Percentiles rank a stretch among this genome's conserved stretches.
Conservation (phyloP, 2,888 invertebrate genomes). For the Apodemia duryi region DNA sequence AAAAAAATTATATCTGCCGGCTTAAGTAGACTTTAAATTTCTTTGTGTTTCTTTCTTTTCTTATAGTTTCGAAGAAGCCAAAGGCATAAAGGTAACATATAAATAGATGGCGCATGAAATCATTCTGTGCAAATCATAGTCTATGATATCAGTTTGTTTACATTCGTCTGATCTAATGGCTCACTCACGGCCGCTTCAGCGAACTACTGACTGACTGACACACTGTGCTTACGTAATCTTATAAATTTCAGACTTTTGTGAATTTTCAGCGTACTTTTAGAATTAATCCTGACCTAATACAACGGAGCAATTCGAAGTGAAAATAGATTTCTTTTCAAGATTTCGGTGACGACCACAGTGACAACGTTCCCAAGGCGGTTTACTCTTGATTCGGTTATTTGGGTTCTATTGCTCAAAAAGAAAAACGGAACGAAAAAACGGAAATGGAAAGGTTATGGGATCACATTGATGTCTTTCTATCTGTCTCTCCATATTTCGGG, state of each 20-base stretch:
- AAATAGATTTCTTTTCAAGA: neutral
- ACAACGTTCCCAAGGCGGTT: too few species aligned
- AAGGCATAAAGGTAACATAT: neutral
- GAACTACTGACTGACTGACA: slow-evolving; percentile 13
- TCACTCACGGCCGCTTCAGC: slow-evolving; percentile 9
- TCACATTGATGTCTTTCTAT: too few species aligned
- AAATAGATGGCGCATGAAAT: neutral
- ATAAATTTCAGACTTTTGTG: neutral
- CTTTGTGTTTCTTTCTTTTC: too few species aligned
- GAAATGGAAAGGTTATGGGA: too few species aligned
- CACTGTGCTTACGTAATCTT: neutral
- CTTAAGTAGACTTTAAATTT: too few species aligned
- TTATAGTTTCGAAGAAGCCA: too few species aligned
- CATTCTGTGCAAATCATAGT: neutral
- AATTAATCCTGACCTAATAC: slow-evolving; percentile 5
- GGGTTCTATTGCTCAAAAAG: too few species aligned
- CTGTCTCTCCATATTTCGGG: too few species aligned
- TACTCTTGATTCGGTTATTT: too few species aligned
- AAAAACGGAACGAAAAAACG: too few species aligned
- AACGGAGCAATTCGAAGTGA: neutral
- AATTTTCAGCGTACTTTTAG: neutral
- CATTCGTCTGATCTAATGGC: neutral
- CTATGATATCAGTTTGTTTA: slow-evolving; percentile 11
- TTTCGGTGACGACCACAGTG: too few species aligned
- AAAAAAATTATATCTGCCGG: too few species aligned